Conservation (phyloP, 2,113 vertebrate species). For the Elanoides forficatus region DNA sequence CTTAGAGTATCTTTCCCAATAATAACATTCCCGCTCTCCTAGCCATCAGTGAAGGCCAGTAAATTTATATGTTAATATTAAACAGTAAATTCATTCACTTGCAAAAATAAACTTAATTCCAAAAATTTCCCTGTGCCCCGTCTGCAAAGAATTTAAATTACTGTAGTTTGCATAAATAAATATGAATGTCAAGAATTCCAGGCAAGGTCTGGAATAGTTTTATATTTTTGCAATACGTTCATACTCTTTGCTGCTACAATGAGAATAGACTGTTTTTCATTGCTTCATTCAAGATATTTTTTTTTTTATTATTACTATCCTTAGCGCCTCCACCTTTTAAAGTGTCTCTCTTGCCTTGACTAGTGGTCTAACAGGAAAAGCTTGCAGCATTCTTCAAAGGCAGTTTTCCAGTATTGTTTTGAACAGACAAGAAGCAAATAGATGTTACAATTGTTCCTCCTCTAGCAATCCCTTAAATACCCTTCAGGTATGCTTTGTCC, state of each 20-base stretch:
- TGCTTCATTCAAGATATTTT: not conserved
- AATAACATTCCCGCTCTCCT: not conserved
- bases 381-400: not conserved
- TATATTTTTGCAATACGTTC: not conserved
- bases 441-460: not conserved
- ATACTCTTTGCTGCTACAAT: not conserved
- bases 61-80: slow-evolving; percentile 58
- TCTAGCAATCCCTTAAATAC: not conserved
- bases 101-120: slow-evolving; percentile 49
- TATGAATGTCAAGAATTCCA: slow-evolving; percentile 19
- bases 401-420: not conserved
- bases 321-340: not conserved
- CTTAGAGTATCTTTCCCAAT: not conserved
- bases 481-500: not conserved
- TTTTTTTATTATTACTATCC: not conserved
- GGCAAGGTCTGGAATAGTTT: not conserved
- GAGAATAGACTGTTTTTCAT: not conserved
- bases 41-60: not conserved
- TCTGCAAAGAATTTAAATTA: slow-evolving; percentile 59
- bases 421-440: not conserved
- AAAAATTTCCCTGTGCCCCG: slow-evolving; percentile 15
- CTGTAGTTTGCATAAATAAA: slow-evolving; percentile 58
- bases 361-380: not conserved
- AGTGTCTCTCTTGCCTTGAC: not conserved
- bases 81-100: slow-evolving; percentile 36